Evolutionary conservation across 2,888 invertebrate species (phyloP), one percentile per base, ranked within the genome.

Genomic region (Acleris literana): DNA sequence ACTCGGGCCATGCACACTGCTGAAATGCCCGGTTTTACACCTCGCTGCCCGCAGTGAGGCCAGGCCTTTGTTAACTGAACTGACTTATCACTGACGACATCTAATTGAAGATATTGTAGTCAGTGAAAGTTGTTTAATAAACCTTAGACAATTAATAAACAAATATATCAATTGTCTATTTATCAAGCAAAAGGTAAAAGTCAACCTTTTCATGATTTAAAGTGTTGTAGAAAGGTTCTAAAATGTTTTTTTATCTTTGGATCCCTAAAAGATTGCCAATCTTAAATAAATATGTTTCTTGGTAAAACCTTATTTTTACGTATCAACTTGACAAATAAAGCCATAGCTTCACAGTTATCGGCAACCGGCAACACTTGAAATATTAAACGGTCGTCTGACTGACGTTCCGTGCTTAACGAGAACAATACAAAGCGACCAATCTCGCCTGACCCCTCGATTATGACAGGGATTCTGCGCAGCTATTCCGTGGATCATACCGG

Each of bases 371-470:
- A 75, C 73, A 72, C 75, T 75, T 79, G 76, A 81, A 77, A 80
- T 78, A 83, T 79, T 74, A 81, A 79, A 80, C 75, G 75, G 72
- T 75, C 71, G 76, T 76, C 76, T 73, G 71, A 70, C 71, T 71
- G 72, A 75, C 75, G 74, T 77, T 70, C 72, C 70, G 72, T 73
- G 68, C 55, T 63, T 65, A 63, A 65, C 60, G 51, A 20, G 60
- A 65, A 65, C 65, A 65, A 75, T 76, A 74, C 72, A 71, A 70
- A 70, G 55, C 70, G 72, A 73, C 81, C 80, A 80, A 80, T 75
- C 71, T 74, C 60, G 63, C 63, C 58, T 74, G 83, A 74, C 43
- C 74, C 74, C 76, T 60, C 72, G 68, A 53, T 62, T 69, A 71
- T 72, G 69, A 74, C 72, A 74, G 74, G 72, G 68, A 70, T 69